phyloP scores from a whole-genome alignment of 2,113 vertebrate species.

The Podarcis raffonei region DNA sequence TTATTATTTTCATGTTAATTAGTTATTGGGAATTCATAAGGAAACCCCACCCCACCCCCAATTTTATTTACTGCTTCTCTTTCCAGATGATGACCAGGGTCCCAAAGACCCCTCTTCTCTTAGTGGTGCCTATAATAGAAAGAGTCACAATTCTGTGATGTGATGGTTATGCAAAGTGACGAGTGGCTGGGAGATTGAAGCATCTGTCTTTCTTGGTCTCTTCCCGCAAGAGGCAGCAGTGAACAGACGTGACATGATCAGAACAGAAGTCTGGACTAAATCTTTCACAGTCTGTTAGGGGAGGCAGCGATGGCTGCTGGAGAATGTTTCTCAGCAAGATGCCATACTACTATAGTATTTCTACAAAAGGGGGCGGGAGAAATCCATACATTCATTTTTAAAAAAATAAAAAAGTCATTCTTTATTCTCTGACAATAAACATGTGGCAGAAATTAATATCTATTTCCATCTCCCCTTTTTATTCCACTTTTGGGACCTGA shows the following conservation, averaged over 20 bases:
- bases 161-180: slow-evolving; percentile 66
- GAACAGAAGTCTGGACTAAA: slow-evolving; percentile 73
- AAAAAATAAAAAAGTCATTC: neutral
- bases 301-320: slow-evolving; percentile 29
- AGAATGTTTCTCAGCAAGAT: slow-evolving; percentile 22
- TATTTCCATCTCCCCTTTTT: too few relatives aligned
- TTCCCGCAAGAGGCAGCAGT: slow-evolving; percentile 27
- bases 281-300: slow-evolving; percentile 74
- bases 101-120: neutral
- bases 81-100: neutral
- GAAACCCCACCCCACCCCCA: neutral
- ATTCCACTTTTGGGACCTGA: neutral
- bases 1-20: neutral
- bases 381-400: slow-evolving; percentile 33
- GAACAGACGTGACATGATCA: slow-evolving; percentile 58
- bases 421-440: neutral
- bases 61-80: neutral
- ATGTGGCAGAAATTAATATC: too few relatives aligned
- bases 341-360: neutral
- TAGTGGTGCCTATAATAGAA: slow-evolving; percentile 52
- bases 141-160: slow-evolving; percentile 36
- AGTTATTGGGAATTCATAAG: neutral
- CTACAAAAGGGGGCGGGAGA: neutral
- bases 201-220: slow-evolving; percentile 56
- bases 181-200: slow-evolving; percentile 51